Base-by-base conservation (phyloP, 1,140 invertebrate species). In the Pseudachorutes palmiensis region DNA sequence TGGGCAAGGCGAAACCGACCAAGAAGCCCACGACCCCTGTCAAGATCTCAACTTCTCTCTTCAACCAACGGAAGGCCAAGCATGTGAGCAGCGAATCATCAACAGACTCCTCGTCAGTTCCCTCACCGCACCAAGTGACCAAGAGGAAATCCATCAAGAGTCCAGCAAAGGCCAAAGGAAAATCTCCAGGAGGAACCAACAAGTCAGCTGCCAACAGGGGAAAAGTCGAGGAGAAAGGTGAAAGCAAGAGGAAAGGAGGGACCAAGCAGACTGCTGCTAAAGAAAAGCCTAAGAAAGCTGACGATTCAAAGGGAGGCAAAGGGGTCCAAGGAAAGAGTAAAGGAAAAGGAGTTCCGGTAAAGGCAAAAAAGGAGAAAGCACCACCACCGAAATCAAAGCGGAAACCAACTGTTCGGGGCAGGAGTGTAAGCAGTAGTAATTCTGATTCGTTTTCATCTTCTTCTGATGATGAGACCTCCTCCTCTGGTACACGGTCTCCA, bases 41-140 rank as follows among this genome's bases (percentile, higher is more conserved):
- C n/a, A 73, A 73, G 58, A 71, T 73, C 58, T 73, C 69, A 2
- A 67, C 72, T 19, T 73, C 72, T 3, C 65, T 73, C 26, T 73
- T 71, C 57, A 64, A 70, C 30, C 48, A 68, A 36, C 58, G 60
- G 36, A 41, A 19, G 66, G 30, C 60, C 12, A 68, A 68, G 51
- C 58, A 32, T 55, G 22, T 30, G n/a, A 31, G 48, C 51, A 48
- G 45, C 62, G 59, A 36, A 58, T 45, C 48, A 5, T 49, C 62
- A 9, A 63, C 14, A 3, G 28, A 60, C 28, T 16, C 58, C 16
- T 41, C 41, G 2, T 36, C 62, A 22, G 28, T 12, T n/a, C n/a
- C 62, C 9, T 28, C 62, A 24, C 29, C 62, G 14, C n/a, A n/a
- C n/a, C 29, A 30, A 26, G 24, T 19, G 62, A 63, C 19, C 2